Conservation (phyloP, 2,113 vertebrate species). For the Verasper variegatus region DNA sequence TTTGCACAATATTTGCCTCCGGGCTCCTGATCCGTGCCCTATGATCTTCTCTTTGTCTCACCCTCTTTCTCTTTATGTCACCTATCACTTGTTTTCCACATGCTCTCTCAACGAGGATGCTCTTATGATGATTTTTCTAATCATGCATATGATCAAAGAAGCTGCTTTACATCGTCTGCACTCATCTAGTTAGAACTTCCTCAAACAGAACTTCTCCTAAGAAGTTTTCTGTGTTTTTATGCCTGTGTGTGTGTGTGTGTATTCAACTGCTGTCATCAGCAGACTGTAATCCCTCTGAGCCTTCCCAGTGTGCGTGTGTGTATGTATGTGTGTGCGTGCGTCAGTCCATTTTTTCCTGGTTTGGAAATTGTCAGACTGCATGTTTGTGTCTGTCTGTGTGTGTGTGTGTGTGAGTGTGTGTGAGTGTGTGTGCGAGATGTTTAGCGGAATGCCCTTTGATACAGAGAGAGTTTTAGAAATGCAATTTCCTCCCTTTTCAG, state of each 20-base stretch:
- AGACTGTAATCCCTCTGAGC: slow-evolving; percentile 98
- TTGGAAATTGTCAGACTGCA: slow-evolving; percentile 88
- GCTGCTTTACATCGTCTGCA: slow-evolving; percentile 32
- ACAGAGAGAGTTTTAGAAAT: slow-evolving; percentile 96
- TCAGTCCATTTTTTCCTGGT: slow-evolving; percentile 68
- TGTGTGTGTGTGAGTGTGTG: slow-evolving; percentile 78
- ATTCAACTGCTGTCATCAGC: slow-evolving; percentile 96
- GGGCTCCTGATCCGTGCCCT: neutral
- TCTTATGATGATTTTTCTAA: neutral
- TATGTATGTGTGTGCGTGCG: slow-evolving; percentile 61
- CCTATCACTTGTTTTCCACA: neutral
- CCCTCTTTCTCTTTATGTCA: neutral
- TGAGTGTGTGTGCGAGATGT: slow-evolving; percentile 85
- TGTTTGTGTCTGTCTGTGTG: slow-evolving; percentile 88
- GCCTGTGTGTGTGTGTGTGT: slow-evolving; percentile 69
- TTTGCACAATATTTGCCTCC: slow-evolving; percentile 56
- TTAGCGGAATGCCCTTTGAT: slow-evolving; percentile 95
- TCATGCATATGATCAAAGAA: slow-evolving; percentile 11
- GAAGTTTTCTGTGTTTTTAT: slow-evolving; percentile 75
- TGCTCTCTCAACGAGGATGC: neutral
- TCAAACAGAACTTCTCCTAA: slow-evolving; percentile 70
- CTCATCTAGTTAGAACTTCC: slow-evolving; percentile 62
- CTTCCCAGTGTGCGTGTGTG: slow-evolving; percentile 75
- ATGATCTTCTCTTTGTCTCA: neutral
- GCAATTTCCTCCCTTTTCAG: slow-evolving; percentile 88